Evolutionary conservation across 2,888 invertebrate genomes (phyloP).

Genomic region (Xestoiulus laeticollis): DNA sequence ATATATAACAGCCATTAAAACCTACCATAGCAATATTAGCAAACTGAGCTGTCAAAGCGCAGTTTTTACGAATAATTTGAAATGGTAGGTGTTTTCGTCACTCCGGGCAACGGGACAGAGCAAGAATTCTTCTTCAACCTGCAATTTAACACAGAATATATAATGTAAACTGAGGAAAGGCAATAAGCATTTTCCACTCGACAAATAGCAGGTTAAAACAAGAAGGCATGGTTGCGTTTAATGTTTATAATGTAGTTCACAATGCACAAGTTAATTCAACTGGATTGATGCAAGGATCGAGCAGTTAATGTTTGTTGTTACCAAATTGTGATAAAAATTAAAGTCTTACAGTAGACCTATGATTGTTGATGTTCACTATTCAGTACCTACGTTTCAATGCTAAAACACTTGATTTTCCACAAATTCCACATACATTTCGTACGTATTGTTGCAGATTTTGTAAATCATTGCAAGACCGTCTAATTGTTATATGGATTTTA

Average conservation of each 20-base stretch:
- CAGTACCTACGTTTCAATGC: too few relatives aligned
- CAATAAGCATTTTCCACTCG: neutral
- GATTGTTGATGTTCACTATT: too few relatives aligned
- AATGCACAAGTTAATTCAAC: neutral
- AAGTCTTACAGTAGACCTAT: too few relatives aligned
- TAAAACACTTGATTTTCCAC: too few relatives aligned
- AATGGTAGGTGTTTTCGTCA: slow-evolving; percentile 13
- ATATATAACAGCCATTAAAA: neutral
- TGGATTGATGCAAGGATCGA: neutral
- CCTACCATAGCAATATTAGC: neutral
- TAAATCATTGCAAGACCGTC: too few relatives aligned
- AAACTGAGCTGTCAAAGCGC: neutral
- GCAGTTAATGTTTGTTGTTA: too few relatives aligned
- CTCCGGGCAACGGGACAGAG: neutral
- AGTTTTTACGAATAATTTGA: slow-evolving; percentile 29
- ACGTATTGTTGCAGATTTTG: too few relatives aligned
- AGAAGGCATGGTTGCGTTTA: neutral
- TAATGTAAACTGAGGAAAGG: neutral
- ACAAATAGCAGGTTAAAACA: neutral
- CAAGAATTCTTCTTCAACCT: slow-evolving; percentile 30
- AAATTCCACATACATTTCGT: too few relatives aligned
- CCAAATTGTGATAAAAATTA: too few relatives aligned
- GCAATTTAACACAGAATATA: slow-evolving; percentile 13
- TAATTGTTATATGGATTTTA: too few relatives aligned
- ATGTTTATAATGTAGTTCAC: neutral